phyloP scores from a whole-genome alignment of 2,113 vertebrate genomes.

The Synodontis membranacea region DNA sequence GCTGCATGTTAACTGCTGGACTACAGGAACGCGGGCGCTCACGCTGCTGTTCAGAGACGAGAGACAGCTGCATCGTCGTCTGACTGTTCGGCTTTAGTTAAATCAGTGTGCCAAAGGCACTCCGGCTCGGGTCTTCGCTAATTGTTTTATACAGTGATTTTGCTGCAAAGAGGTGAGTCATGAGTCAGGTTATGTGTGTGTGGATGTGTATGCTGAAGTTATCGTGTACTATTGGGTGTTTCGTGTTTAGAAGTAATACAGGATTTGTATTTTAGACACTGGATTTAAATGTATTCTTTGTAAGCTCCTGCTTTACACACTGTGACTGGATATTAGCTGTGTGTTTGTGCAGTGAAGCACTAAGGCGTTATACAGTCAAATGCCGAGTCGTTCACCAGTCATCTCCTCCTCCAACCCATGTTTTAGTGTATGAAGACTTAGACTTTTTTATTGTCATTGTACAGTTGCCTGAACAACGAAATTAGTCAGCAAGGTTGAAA shows the following conservation, averaged over 20 bases:
- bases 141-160: slow-evolving; percentile 47
- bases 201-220: neutral
- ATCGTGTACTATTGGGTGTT: too few relatives aligned
- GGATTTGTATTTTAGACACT: too few relatives aligned
- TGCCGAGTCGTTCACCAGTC: neutral
- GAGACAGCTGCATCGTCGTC: neutral
- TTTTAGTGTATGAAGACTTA: neutral
- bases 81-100: slow-evolving; percentile 42
- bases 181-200: neutral
- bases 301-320: neutral
- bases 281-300: neutral
- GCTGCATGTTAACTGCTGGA: neutral
- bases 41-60: neutral
- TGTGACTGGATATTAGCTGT: neutral
- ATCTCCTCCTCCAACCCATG: neutral
- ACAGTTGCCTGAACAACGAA: too few relatives aligned
- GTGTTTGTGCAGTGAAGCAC: neutral
- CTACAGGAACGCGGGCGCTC: neutral
- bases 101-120: slow-evolving; percentile 24
- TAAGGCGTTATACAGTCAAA: neutral
- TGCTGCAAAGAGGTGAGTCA: neutral
- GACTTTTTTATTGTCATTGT: too few relatives aligned
- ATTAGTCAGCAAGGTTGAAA: too few relatives aligned
- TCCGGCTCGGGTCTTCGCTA: slow-evolving; percentile 50
- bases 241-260: neutral